Evolutionary conservation across 1,140 invertebrate genomes (phyloP).

Genomic region (Neocloeon triangulifer): DNA sequence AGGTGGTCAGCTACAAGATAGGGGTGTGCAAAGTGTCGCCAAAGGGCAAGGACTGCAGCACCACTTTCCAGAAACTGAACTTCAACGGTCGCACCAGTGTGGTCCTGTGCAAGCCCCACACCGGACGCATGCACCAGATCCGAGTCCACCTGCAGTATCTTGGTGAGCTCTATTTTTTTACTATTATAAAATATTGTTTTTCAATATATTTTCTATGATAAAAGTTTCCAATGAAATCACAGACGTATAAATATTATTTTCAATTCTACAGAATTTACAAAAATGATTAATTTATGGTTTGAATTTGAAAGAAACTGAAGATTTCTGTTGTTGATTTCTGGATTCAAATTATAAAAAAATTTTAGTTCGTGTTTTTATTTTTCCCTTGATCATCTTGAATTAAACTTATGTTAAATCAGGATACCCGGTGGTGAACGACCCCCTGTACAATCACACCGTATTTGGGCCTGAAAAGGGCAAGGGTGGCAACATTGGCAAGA

Average conservation of each 20-base stretch:
- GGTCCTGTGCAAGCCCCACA: constrained; percentile 77
- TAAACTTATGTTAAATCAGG: constrained; percentile 35
- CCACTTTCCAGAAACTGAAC: constrained; percentile 70
- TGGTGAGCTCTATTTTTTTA: constrained; percentile 26
- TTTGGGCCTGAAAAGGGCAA: constrained; percentile 84
- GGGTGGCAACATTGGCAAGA: constrained; percentile 66
- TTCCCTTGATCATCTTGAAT: not conserved
- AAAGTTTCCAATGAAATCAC: not conserved
- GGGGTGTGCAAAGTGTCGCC: constrained; percentile 81
- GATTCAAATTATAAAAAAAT: constrained; percentile 6
- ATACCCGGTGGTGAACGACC: constrained; percentile 92
- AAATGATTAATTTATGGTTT: too few relatives aligned
- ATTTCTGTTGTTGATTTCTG: not conserved
- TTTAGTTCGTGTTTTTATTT: too few relatives aligned
- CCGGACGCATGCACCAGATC: constrained; percentile 96
- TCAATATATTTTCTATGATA: constrained; percentile 1
- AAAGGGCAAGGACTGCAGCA: constrained; percentile 75
- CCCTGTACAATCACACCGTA: constrained; percentile 78
- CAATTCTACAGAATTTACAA: too few relatives aligned
- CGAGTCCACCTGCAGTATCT: constrained; percentile 95
- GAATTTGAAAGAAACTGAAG: constrained; percentile 1
- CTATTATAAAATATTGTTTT: too few relatives aligned
- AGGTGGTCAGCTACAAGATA: constrained; percentile 84
- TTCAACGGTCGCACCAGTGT: constrained; percentile 76
- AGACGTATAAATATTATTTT: too few relatives aligned